Evolutionary conservation across 2,888 invertebrate species (phyloP), one percentile per base, ranked within the genome.

Genomic region (Diarsia dahlii): DNA sequence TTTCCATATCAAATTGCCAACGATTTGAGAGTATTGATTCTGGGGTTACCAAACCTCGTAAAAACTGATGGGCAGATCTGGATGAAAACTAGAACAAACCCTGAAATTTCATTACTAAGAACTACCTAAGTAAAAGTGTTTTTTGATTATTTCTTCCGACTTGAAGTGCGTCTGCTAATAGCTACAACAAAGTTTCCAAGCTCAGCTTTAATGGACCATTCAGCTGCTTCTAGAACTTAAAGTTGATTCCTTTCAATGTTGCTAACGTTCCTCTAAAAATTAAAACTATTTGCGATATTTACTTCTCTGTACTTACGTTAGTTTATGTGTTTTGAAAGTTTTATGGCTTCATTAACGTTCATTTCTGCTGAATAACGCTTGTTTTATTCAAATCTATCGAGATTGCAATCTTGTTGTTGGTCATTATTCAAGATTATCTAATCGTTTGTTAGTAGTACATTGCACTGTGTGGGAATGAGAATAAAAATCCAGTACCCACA

Each of bases 341-440:
- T 69, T 70, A 76, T 75, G 66, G 83, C 74, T 78, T 84, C 77
- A 86, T 81, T 85, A 83, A 60, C 64, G 70, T 72, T 80, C 71
- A 70, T 77, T 70, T 70, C 65, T 63, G 66, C 65, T 64, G 68
- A 58, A 56, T 66, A 72, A 78, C 74, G 78, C 73, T 56, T n/a
- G 54, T 80, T 75, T 84, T 78, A 73, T 81, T 76, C 63, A 68
- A 75, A 75, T 85, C 34, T 60, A 54, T 74, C 12, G 23, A 64
- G 67, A 83, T 81, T 65, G 48, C 56, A 34, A 68, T 78, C 67
- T 68, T 50, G 0, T 58, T 56, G 82, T 50, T 81, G 54, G 48
- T 71, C 39, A 64, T 82, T 83, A 67, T 58, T 83, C 70, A 74
- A 64, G 65, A 68, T 68, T 65, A 71, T 75, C 62, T 80, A 76